Base-by-base conservation (phyloP, 2,888 invertebrate species). In the Caenorhabditis macrosperma region DNA sequence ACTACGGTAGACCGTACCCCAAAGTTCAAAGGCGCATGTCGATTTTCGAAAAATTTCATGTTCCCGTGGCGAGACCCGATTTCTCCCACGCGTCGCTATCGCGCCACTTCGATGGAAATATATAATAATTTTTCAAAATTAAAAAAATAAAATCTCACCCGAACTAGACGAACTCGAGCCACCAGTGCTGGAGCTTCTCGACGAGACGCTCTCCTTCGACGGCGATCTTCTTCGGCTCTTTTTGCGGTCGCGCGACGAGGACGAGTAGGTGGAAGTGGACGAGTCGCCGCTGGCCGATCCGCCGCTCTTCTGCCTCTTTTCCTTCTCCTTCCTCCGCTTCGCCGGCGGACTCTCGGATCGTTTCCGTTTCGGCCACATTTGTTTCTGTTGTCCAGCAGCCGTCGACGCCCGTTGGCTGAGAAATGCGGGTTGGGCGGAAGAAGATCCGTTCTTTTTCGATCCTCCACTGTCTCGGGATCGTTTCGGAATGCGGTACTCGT, bases 401-500 rank as follows among this genome's bases (percentile, higher is more conserved):
- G 38, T 12, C n/a, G 28, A 28, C 15, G 30, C 35, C 26, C 59
- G 9, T 15, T 68, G 35, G 2, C 48, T 33, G 2, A 71, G 46
- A 26, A 71, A 71, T 2, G 52, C 60, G 2, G 71, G 61, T 24
- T 61, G 59, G 0, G 17, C 48, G 28, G 52, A 69, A 35, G 52
- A 38, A 15, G 67, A 41, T 6, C 48, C 17, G 24, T 3, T 4
- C 24, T 15, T 24, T 50, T 35, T 2, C 50, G 35, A 33, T 10
- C 44, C 15, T 24, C 17, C 9, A 57, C 60, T 4, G 24, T 17
- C 12, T 41, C 44, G 9, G 46, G 28, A n/a, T 20, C 57, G n/a
- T 26, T 74, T 74, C 57, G 74, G 74, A 28, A 74, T 74, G 5
- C 35, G 28, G n/a, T 74, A 74, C 6, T 38, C 12, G 17, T 74